Evolutionary conservation across 2,797 vertebrate species (phyloP), one percentile per base, ranked within the genome.

Genomic region (Pangasius mekongensis): DNA sequence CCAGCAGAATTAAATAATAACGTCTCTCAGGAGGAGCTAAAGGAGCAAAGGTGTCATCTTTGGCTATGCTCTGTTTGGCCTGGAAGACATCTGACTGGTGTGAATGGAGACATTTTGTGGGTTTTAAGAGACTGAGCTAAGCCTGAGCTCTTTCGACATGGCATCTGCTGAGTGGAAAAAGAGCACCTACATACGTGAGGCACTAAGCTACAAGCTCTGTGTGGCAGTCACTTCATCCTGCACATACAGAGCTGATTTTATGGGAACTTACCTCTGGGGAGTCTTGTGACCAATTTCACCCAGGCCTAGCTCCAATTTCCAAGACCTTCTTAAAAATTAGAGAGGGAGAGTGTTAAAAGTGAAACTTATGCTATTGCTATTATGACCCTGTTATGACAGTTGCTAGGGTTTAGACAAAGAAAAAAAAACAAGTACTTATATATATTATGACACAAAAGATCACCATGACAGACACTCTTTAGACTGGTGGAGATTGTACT

Each of bases 41-140:
- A 93, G 91, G 85, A 88, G 91, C 85, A 88, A 89, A 92, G 93
- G 94, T 95, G 95, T 94, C 94, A 95, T 95, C 94, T 89, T 91
- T 94, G 95, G 62, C 87, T 73, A 62, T 77, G 86, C 36, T 89
- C 91, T 84, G 43, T 90, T 87, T 89, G 30, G n/a, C 90, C 85
- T 89, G 86, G 88, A 87, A 80, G 84, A 90, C 86, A 78, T 87
- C 60, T 69, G 73, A 67, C 58, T 10, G 43, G 49, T 49, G 71
- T 88, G 89, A 58, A 89, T 74, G 89, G 92, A 92, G 86, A 91
- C 87, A 84, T 62, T n/a, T 92, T 94, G 93, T 93, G 94, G 92
- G 83, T 89, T 74, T 13, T 62, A 56, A 27, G 60, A 33, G 89
- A 90, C 56, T 62, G 78, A 43, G 33, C 22, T 39, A 60, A 92